These are phyloP conservation scores for Oceanodroma tethys DNA, from an alignment of 2,113 vertebrate species.

Conservation along the genomic window DNA sequence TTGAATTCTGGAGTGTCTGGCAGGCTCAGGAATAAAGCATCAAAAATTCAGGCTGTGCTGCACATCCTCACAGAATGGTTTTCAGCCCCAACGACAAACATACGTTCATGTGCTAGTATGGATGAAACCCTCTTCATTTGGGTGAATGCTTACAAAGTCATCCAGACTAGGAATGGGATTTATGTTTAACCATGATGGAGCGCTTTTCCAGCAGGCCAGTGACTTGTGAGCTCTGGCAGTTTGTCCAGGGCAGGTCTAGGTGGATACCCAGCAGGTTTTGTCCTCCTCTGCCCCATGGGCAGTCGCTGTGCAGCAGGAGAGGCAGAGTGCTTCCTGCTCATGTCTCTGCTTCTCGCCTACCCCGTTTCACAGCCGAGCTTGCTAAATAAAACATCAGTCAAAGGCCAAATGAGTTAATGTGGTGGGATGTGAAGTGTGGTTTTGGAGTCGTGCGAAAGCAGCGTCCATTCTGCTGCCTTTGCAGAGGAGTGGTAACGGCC, in stretches of 20 bases:
- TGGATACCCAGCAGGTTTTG: not conserved
- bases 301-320: not conserved
- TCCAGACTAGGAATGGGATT: not conserved
- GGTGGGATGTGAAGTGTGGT: constrained; percentile 16
- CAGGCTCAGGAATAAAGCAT: not conserved
- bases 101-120: not conserved
- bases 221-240: not conserved
- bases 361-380: not conserved
- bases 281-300: not conserved
- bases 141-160: not conserved
- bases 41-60: not conserved
- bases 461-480: not conserved
- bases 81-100: too few species aligned
- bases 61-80: not conserved
- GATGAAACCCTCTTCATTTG: not conserved
- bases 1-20: not conserved
- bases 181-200: not conserved
- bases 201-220: not conserved
- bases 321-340: not conserved
- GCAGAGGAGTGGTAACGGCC: not conserved
- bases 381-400: not conserved
- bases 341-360: not conserved
- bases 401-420: not conserved
- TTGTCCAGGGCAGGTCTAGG: not conserved
- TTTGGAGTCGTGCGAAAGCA: not conserved